A percentile compares a stretch with the other conserved stretches of the same genome.
These are phyloP conservation scores for Halesus radiatus DNA, from an alignment of 1,140 invertebrate genomes.

Conservation along the genomic window DNA sequence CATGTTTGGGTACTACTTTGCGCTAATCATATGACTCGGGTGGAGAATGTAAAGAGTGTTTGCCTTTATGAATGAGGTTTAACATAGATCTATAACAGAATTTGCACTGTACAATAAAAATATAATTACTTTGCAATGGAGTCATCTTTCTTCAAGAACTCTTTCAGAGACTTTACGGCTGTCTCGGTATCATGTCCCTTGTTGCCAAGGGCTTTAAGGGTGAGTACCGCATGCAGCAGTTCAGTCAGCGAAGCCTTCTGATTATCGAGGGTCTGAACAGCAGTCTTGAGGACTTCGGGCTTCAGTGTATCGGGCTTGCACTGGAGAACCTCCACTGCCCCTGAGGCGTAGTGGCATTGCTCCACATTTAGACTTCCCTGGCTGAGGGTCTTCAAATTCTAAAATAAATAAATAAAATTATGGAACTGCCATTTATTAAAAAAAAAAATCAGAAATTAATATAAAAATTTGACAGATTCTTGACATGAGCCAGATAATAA, in stretches of 20 bases:
- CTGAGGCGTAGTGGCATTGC: constrained; percentile 65
- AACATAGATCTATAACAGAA: no score
- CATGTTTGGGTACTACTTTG: no score
- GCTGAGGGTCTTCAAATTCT: constrained; percentile 13
- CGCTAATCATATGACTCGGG: no score
- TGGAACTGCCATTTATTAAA: no score
- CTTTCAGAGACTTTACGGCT: constrained; percentile 76
- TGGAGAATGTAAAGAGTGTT: no score
- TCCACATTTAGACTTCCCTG: constrained; percentile 59
- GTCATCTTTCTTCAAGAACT: constrained; percentile 83
- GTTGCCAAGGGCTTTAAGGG: constrained; percentile 65
- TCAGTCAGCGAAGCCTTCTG: constrained; percentile 63
- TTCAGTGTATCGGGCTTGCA: constrained; percentile 63
- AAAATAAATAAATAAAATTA: background rate
- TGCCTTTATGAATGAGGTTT: no score
- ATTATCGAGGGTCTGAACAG: constrained; percentile 62
- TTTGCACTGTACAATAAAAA: no score
- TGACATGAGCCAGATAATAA: no score
- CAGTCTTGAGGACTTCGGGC: constrained; percentile 60
- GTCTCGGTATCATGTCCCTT: constrained; percentile 69
- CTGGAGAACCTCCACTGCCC: constrained; percentile 61
- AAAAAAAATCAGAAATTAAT: no score
- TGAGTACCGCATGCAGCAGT: constrained; percentile 64
- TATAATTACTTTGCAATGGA: constrained; percentile 74
- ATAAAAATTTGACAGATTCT: no score